Percentiles rank a stretch among this genome's conserved stretches.
These are phyloP conservation scores for Sebastes oblongus DNA, from an alignment of 2,797 vertebrate genomes.

Conservation along the genomic window DNA sequence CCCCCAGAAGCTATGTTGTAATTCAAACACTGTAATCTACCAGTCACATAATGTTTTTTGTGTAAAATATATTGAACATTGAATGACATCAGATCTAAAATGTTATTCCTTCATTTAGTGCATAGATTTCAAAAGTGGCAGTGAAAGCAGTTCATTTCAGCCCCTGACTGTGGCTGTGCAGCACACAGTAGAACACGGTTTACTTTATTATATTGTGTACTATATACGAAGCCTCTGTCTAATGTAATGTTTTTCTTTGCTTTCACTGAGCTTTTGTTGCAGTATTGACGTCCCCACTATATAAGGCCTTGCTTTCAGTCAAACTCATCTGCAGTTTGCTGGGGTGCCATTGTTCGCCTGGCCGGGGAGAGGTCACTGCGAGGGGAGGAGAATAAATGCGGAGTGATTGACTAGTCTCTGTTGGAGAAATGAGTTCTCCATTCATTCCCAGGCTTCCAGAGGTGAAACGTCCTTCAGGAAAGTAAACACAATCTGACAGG, in stretches of 20 bases:
- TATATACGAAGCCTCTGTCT: constrained; percentile 4
- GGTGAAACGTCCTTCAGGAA: constrained; percentile 80
- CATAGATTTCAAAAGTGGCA: too few species aligned
- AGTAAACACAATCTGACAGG: constrained; percentile 77
- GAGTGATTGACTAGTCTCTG: constrained; percentile 81
- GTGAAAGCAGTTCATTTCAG: too few species aligned
- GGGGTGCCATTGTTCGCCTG: constrained; percentile 70
- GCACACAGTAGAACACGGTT: background rate
- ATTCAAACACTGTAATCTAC: too few species aligned
- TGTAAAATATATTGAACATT: too few species aligned
- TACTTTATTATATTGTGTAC: constrained; percentile 14
- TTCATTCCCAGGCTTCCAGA: constrained; percentile 76
- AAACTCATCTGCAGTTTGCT: constrained; percentile 73
- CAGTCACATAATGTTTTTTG: too few species aligned
- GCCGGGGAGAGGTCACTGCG: constrained; percentile 71
- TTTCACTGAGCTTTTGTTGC: constrained; percentile 67
- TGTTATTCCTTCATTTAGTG: too few species aligned
- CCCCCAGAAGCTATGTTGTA: too few species aligned
- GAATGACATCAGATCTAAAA: too few species aligned
- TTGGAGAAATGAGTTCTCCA: constrained; percentile 76
- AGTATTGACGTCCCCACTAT: constrained; percentile 63
- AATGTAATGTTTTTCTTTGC: constrained; percentile 55
- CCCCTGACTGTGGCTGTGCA: background rate
- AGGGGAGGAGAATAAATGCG: constrained; percentile 75
- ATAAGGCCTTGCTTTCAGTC: constrained; percentile 67